These are phyloP conservation scores for Zenarchopterus dispar DNA, from an alignment of 2,797 vertebrate species.

Conservation along the genomic window DNA sequence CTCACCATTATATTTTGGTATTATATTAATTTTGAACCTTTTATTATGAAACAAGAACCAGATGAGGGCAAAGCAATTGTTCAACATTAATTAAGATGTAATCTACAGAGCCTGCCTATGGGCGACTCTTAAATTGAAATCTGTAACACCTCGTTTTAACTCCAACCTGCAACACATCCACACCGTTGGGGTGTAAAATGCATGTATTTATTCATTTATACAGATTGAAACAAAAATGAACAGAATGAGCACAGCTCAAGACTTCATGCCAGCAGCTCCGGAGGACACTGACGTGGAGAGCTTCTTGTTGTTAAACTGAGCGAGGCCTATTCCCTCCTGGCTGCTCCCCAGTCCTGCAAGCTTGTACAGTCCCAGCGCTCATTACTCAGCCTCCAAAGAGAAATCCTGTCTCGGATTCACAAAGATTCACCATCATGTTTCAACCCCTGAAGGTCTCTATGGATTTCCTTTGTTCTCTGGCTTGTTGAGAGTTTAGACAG, in stretches of 20 bases:
- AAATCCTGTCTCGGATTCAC: conserved; percentile 44
- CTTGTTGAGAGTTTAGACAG: conserved; percentile 39
- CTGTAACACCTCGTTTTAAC: conserved; percentile 28
- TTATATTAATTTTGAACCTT: conserved; percentile 48
- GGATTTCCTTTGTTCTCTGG: conserved; percentile 42
- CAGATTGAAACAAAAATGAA: conserved; percentile 17
- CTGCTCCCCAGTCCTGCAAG: conserved; percentile 28
- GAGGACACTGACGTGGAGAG: conserved; percentile 24
- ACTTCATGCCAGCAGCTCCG: conserved; percentile 24
- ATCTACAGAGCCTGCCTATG: conserved; percentile 46
- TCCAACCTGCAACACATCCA: conserved; percentile 6
- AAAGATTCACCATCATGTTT: conserved; percentile 44
- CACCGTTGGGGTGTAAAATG: not conserved
- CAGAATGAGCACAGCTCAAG: conserved; percentile 20
- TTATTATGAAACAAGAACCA: conserved; percentile 41
- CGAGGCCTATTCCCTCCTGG: conserved; percentile 26
- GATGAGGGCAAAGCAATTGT: conserved; percentile 48
- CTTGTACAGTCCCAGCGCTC: conserved; percentile 29
- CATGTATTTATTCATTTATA: not conserved
- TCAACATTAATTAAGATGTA: conserved; percentile 58
- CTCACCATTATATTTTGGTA: conserved; percentile 25
- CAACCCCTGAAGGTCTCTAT: conserved; percentile 36
- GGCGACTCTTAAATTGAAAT: conserved; percentile 45
- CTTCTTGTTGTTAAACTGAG: conserved; percentile 32
- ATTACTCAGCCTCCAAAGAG: conserved; percentile 64